Conservation (phyloP, 2,797 vertebrate species). For the Melopsittacus undulatus region DNA sequence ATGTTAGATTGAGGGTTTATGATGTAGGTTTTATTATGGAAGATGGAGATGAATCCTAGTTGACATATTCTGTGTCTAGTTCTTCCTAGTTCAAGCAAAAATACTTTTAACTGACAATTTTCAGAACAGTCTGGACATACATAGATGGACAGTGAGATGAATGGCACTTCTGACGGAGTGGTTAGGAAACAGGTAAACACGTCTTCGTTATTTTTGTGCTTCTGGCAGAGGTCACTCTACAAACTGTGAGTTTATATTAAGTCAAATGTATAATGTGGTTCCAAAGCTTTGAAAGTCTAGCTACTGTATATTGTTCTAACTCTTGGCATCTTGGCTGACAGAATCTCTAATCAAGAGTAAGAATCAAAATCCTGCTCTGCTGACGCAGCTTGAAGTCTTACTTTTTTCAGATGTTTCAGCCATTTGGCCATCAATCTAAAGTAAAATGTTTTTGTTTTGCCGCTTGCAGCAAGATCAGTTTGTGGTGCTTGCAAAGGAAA, state of each 20-base stretch:
- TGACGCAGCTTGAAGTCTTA: slow-evolving; percentile 48
- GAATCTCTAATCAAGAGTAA: slow-evolving; percentile 70
- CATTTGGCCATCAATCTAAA: slow-evolving; percentile 39
- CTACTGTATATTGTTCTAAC: slow-evolving; percentile 80
- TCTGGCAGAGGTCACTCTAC: slow-evolving; percentile 31
- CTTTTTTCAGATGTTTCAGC: slow-evolving; percentile 62
- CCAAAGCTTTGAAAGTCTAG: slow-evolving; percentile 75
- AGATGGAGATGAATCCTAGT: background rate
- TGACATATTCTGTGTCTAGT: background rate
- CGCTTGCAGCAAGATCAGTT: slow-evolving; percentile 35
- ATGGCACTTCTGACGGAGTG: background rate
- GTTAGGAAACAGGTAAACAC: slow-evolving; percentile 51
- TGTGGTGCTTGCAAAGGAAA: slow-evolving; percentile 64
- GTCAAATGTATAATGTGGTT: slow-evolving; percentile 71
- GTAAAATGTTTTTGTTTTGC: slow-evolving; percentile 45
- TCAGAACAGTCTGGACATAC: slow-evolving; percentile 2
- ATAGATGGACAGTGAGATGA: background rate
- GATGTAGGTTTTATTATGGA: background rate
- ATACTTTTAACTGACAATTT: background rate
- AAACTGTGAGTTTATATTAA: slow-evolving; percentile 42
- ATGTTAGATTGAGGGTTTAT: background rate
- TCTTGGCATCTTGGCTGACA: slow-evolving; percentile 60
- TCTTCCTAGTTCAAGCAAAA: background rate
- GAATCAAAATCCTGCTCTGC: slow-evolving; percentile 61
- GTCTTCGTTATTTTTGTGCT: slow-evolving; percentile 22